phyloP scores from a whole-genome alignment of 1,140 invertebrate genomes.

The Solenopsis invicta region DNA sequence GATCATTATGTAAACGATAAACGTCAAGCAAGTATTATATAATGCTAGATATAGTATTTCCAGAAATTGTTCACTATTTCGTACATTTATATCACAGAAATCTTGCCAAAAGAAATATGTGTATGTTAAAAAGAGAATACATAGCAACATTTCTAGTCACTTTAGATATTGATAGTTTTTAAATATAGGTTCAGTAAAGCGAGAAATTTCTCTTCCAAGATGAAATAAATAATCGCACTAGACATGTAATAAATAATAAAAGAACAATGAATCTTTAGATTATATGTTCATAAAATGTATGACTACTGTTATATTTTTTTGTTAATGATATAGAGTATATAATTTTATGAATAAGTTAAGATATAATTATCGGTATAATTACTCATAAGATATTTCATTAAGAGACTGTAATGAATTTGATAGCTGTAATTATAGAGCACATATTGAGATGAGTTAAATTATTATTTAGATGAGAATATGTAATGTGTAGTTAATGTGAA shows the following conservation, averaged over 20 bases:
- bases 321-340: slow-evolving; percentile 28
- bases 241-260: slow-evolving; percentile 66
- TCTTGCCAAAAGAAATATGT: slow-evolving; percentile 80
- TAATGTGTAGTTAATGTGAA: slow-evolving; percentile 45
- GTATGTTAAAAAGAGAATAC: slow-evolving; percentile 67
- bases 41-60: slow-evolving; percentile 69
- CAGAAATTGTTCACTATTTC: slow-evolving; percentile 81
- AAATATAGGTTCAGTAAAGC: slow-evolving; percentile 37
- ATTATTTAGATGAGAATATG: slow-evolving; percentile 59
- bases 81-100: slow-evolving; percentile 83
- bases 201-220: slow-evolving; percentile 77
- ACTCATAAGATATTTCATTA: slow-evolving; percentile 70
- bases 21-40: slow-evolving; percentile 69
- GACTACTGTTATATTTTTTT: slow-evolving; percentile 57
- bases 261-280: slow-evolving; percentile 74
- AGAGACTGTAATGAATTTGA: slow-evolving; percentile 64
- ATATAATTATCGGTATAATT: slow-evolving; percentile 55
- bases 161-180: slow-evolving; percentile 74
- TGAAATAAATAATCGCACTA: slow-evolving; percentile 72
- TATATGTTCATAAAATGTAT: slow-evolving; percentile 75
- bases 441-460: slow-evolving; percentile 60
- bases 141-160: slow-evolving; percentile 82
- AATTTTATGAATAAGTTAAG: slow-evolving; percentile 60
- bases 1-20: slow-evolving; percentile 64
- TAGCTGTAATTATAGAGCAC: slow-evolving; percentile 59